Evolutionary conservation across 1,140 invertebrate species (phyloP).

Genomic region (Drosophila oshimai): DNA sequence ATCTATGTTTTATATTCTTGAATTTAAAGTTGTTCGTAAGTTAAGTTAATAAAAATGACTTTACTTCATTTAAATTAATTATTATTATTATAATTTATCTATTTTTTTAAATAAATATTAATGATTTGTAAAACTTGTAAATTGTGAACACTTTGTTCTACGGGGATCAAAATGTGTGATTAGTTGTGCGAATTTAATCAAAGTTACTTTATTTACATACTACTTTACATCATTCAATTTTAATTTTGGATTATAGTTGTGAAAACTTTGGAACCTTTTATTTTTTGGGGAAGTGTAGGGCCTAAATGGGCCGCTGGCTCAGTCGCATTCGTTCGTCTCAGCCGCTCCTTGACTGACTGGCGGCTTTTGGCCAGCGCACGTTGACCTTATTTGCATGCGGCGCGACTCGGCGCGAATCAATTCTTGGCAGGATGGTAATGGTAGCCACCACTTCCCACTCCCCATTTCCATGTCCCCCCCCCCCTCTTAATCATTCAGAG

Average conservation of each 20-base stretch:
- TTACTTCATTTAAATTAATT: neutral
- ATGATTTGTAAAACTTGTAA: no score
- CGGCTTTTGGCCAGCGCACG: conserved; percentile 68
- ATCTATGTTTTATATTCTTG: no score
- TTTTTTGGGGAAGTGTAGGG: neutral
- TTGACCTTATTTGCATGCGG: conserved; percentile 77
- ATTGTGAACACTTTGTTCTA: no score
- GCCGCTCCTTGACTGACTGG: conserved; percentile 34
- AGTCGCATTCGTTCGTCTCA: conserved; percentile 20
- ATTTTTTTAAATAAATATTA: no score
- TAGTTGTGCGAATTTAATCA: no score
- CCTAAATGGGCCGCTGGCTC: conserved; percentile 37
- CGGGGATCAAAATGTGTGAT: no score
- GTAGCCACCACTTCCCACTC: neutral
- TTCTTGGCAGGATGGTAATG: conserved; percentile 39
- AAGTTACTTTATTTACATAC: no score
- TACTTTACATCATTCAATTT: no score
- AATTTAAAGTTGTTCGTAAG: no score
- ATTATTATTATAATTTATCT: no score
- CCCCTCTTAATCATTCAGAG: no score
- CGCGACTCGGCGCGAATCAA: conserved; percentile 63
- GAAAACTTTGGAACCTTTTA: neutral
- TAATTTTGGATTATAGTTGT: neutral
- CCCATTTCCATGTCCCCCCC: neutral
- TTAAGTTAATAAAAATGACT: no score